Percentiles rank a stretch among this genome's conserved stretches.
Evolutionary conservation across 1,140 invertebrate genomes (phyloP).

Genomic region (Euschistus heros): DNA sequence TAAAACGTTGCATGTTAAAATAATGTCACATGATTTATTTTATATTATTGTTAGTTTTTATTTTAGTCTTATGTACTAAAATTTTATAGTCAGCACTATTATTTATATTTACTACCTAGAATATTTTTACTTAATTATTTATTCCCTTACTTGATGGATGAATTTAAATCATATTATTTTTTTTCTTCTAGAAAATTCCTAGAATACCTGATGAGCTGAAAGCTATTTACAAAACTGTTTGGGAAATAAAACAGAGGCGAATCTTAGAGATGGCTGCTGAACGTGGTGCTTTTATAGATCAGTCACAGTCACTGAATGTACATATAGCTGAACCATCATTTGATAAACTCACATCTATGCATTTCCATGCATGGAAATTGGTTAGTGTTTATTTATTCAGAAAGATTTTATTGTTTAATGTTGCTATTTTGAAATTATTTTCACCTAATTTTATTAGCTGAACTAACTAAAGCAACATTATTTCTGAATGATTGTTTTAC

Average conservation of each 20-base stretch:
- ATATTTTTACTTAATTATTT: too few species aligned
- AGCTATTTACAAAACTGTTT: constrained; percentile 92
- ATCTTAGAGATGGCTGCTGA: constrained; percentile 97
- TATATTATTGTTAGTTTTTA: too few species aligned
- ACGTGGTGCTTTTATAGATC: constrained; percentile 95
- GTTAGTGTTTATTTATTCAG: constrained; percentile 39
- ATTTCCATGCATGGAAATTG: constrained; percentile 95
- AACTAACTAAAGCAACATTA: too few species aligned
- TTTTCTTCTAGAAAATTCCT: constrained; percentile 57
- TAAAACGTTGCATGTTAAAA: neutral
- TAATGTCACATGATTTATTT: neutral
- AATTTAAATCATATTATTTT: neutral
- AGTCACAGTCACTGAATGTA: constrained; percentile 95
- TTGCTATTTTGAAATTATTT: too few species aligned
- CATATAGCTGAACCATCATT: constrained; percentile 91
- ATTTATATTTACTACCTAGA: too few species aligned
- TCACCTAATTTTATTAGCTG: too few species aligned
- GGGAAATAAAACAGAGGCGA: constrained; percentile 94
- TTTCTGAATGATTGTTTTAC: too few species aligned
- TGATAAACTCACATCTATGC: constrained; percentile 92
- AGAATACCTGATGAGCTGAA: constrained; percentile 83
- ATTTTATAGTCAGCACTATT: too few species aligned
- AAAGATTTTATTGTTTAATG: too few species aligned
- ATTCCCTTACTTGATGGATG: neutral
- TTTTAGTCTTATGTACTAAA: too few species aligned